Base-by-base conservation (phyloP, 2,888 invertebrate species). In the Acanthopleura granulata region DNA sequence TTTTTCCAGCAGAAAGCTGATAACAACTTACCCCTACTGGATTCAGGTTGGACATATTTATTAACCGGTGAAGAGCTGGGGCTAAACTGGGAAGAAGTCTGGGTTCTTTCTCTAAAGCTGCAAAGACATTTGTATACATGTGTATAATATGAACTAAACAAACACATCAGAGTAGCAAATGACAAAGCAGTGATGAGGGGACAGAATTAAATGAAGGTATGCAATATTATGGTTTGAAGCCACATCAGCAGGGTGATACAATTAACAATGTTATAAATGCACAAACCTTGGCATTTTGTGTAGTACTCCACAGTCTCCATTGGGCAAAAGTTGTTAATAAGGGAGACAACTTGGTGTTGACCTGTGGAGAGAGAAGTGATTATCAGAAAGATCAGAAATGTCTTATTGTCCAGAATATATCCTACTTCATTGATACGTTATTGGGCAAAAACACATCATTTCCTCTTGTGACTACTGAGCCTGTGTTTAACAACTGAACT, bases 291-390 rank as follows among this genome's bases (percentile, higher is more conserved):
- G n/a, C 93, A 91, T 81, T 84, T 79, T 71, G 96, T 94, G 88
- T 94, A 98, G 89, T 95, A 95, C 83, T 95, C 95, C 72, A 99
- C 93, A 83, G 96, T 95, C 79, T 94, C 93, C 85, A 93, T 94
- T 27, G 96, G 94, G 81, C 99, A 93, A 89, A 95, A 99, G 91
- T 97, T 98, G 89, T 98, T 98, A 80, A 99, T 99, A 0, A 95
- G 94, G 6, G 96, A 95, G 0, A 97, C 98, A 83, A 97, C 97
- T 85, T 94, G 94, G 87, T 98, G 97, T 49, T 71, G 71, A 49
- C 71, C 71, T 71, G 71, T 40, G 40, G 40, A 40, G 40, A 9
- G 9, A 3, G 9, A 40, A 40, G 40, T 3, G 40, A 40, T 40
- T 40, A 6, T 40, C 3, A 40, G 40, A 40, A 40, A 40, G 40